Evolutionary conservation across 2,888 invertebrate genomes (phyloP).

Genomic region (Orthonevra nobilis): DNA sequence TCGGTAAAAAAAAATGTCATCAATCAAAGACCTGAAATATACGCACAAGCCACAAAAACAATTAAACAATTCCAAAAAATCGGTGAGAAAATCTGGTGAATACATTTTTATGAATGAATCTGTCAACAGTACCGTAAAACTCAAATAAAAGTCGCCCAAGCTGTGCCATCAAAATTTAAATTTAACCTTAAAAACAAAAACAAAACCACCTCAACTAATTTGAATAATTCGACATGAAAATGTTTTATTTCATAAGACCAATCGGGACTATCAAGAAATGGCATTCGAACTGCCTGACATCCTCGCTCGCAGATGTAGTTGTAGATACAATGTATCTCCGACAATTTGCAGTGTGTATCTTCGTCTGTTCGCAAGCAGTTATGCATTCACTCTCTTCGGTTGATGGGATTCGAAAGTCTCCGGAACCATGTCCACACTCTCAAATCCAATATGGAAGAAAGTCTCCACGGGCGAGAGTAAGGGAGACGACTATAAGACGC

Average conservation of each 20-base stretch:
- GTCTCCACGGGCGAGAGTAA: constrained; percentile 51
- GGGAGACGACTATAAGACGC: constrained; percentile 30
- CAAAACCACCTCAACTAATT: constrained; percentile 4
- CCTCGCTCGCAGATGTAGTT: no score
- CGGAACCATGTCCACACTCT: neutral
- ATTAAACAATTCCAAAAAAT: neutral
- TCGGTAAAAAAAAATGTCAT: neutral
- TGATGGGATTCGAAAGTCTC: neutral
- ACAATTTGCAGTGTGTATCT: constrained; percentile 8
- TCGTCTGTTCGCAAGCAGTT: constrained; percentile 2
- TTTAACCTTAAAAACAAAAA: neutral
- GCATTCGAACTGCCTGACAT: no score
- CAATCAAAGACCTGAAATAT: neutral
- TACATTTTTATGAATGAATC: constrained; percentile 17
- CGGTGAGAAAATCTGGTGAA: constrained; percentile 8
- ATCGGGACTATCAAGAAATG: no score
- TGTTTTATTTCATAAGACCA: no score
- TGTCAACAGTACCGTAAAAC: constrained; percentile 32
- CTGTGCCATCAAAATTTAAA: constrained; percentile 16
- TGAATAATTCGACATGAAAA: constrained; percentile 13
- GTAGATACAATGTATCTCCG: constrained; percentile 27
- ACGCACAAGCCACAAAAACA: neutral
- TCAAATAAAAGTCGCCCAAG: constrained; percentile 13
- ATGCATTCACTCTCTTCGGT: neutral
- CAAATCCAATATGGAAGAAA: constrained; percentile 59